These are phyloP conservation scores for Melanostoma scalare DNA, from an alignment of 2,888 invertebrate species.

Conservation along the genomic window DNA sequence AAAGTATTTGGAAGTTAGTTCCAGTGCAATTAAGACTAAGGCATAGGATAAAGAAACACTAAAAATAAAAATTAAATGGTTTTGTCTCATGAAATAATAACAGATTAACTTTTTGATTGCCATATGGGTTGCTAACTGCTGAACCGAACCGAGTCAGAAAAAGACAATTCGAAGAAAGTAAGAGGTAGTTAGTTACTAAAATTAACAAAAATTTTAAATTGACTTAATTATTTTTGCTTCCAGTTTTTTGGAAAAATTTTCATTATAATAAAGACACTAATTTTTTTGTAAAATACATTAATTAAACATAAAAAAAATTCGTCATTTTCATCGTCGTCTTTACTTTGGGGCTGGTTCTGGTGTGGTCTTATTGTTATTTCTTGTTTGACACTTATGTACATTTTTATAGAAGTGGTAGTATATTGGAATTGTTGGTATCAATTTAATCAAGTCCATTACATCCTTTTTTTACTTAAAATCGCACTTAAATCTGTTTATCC, in stretches of 20 bases:
- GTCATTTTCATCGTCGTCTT: slow-evolving; percentile 2
- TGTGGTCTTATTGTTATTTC: background rate
- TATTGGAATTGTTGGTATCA: slow-evolving; percentile 1
- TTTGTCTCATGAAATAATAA: too few species aligned
- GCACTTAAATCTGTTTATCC: background rate
- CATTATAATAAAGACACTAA: background rate
- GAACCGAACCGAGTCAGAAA: background rate
- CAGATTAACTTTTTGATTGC: background rate
- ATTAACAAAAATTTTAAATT: too few species aligned
- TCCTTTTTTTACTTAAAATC: too few species aligned
- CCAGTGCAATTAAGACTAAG: slow-evolving; percentile 83
- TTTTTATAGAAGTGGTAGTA: background rate
- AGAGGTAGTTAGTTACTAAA: background rate
- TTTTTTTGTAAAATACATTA: too few species aligned
- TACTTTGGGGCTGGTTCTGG: slow-evolving; percentile 1
- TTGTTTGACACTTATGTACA: background rate
- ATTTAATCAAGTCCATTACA: slow-evolving; percentile 13
- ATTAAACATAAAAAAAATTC: background rate
- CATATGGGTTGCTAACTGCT: background rate
- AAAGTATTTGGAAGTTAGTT: slow-evolving; percentile 83
- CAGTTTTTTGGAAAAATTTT: too few species aligned
- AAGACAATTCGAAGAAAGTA: background rate
- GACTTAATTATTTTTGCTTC: too few species aligned
- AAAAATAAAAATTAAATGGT: slow-evolving; percentile 32
- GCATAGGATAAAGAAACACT: slow-evolving; percentile 86